Conservation (phyloP, 35 echinoderm and acorn worm species). For the Acanthaster planci region DNA sequence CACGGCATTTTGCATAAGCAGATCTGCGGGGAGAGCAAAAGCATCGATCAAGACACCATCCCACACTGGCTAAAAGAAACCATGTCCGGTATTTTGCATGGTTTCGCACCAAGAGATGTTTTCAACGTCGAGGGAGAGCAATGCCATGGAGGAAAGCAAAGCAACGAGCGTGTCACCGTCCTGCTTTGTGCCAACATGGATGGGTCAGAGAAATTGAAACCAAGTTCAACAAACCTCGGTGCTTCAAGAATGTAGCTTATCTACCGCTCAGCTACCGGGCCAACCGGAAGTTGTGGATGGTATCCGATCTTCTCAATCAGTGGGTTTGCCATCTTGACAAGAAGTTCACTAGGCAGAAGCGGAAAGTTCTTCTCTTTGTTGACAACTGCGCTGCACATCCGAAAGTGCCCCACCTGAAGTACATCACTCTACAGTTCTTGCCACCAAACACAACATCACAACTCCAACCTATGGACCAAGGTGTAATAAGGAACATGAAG, state of each 20-base stretch:
- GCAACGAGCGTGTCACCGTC: conserved; percentile 39
- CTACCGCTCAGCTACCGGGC: conserved; percentile 30
- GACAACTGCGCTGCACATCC: conserved; percentile 45
- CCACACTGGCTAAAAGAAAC: background rate
- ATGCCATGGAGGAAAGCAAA: conserved; percentile 33
- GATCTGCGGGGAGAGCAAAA: conserved; percentile 8
- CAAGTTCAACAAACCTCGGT: conserved; percentile 30
- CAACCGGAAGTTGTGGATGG: conserved; percentile 30
- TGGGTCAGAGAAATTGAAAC: conserved; percentile 26
- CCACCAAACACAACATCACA: conserved; percentile 60
- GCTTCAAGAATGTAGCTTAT: background rate
- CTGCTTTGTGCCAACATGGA: conserved; percentile 33
- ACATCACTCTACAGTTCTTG: conserved; percentile 31
- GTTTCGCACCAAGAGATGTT: background rate
- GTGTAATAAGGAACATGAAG: no score
- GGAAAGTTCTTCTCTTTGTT: conserved; percentile 13
- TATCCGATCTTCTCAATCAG: background rate
- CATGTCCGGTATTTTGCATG: background rate
- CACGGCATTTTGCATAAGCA: conserved; percentile 12
- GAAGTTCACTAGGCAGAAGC: background rate
- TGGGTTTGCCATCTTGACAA: background rate
- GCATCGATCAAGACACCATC: background rate
- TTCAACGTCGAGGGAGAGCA: background rate
- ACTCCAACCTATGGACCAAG: conserved; percentile 50
- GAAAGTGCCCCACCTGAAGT: background rate